Conservation (phyloP, 2,888 invertebrate species). For the Allolobophora icterica region DNA sequence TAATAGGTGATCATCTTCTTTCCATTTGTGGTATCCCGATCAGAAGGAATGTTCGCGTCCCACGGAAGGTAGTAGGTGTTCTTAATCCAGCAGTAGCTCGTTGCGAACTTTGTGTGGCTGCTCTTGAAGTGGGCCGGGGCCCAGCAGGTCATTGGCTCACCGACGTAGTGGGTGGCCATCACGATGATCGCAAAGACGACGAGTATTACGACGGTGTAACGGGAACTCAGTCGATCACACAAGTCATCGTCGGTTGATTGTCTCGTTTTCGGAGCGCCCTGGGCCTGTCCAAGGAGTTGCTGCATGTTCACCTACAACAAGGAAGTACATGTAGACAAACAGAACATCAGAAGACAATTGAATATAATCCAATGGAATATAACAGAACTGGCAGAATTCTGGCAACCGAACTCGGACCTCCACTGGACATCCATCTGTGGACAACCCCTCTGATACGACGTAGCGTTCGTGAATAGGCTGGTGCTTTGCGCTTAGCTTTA, state of each 20-base stretch:
- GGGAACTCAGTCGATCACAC: conserved; percentile 45
- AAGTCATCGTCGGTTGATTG: conserved; percentile 46
- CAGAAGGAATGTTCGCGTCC: conserved; percentile 43
- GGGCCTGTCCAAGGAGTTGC: conserved; percentile 20
- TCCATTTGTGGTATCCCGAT: conserved; percentile 37
- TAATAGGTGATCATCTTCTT: conserved; percentile 52
- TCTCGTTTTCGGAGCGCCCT: conserved; percentile 37
- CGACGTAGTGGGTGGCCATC: conserved; percentile 42
- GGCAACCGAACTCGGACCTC: no score
- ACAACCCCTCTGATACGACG: no score
- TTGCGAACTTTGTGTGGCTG: conserved; percentile 47
- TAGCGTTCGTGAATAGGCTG: no score
- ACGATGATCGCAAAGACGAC: conserved; percentile 46
- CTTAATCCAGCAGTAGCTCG: conserved; percentile 50
- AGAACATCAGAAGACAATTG: background rate
- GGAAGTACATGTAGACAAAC: no score
- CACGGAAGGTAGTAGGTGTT: conserved; percentile 51
- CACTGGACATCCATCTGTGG: no score
- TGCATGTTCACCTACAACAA: conserved; percentile 24
- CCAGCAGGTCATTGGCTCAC: conserved; percentile 51
- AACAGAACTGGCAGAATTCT: no score
- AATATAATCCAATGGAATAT: background rate
- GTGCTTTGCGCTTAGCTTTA: no score
- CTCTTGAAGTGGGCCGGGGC: conserved; percentile 49
- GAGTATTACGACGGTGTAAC: conserved; percentile 47